These are phyloP conservation scores for Amia ocellicauda DNA, from an alignment of 2,113 vertebrate genomes.

Conservation along the genomic window DNA sequence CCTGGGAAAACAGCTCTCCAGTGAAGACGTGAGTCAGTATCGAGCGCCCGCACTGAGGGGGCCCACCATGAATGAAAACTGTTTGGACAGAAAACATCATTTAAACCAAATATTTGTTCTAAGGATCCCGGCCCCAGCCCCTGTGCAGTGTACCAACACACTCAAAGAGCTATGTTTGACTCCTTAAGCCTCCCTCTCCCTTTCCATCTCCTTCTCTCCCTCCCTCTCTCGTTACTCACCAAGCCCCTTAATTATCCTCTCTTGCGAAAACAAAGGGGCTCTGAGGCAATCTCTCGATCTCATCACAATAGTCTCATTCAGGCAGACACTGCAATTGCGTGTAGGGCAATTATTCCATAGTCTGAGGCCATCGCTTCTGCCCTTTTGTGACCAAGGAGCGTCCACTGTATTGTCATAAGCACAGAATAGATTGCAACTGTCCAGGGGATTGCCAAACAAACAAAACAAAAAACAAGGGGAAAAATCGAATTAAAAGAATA, in stretches of 20 bases:
- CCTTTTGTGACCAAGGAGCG: constrained; percentile 49
- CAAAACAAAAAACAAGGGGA: too few relatives aligned
- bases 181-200: constrained; percentile 20
- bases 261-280: constrained; percentile 63
- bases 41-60: constrained; percentile 6
- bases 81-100: constrained; percentile 26
- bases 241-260: constrained; percentile 69
- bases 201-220: constrained; percentile 16
- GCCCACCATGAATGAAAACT: constrained; percentile 15
- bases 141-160: constrained; percentile 1
- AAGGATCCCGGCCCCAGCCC: constrained; percentile 13
- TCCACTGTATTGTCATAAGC: too few relatives aligned
- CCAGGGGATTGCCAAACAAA: too few relatives aligned
- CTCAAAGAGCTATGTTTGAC: neutral
- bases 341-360: constrained; percentile 65
- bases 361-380: constrained; percentile 63
- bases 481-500: too few relatives aligned
- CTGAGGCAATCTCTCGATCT: constrained; percentile 57
- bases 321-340: constrained; percentile 63
- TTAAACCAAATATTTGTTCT: constrained; percentile 25
- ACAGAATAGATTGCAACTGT: too few relatives aligned
- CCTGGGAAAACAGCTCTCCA: neutral
- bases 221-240: constrained; percentile 42
- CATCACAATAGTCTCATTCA: constrained; percentile 71
- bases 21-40: constrained; percentile 3